A percentile compares a stretch with the other conserved stretches of the same genome.
Conservation (phyloP, 2,113 vertebrate species). For the Ia io region DNA sequence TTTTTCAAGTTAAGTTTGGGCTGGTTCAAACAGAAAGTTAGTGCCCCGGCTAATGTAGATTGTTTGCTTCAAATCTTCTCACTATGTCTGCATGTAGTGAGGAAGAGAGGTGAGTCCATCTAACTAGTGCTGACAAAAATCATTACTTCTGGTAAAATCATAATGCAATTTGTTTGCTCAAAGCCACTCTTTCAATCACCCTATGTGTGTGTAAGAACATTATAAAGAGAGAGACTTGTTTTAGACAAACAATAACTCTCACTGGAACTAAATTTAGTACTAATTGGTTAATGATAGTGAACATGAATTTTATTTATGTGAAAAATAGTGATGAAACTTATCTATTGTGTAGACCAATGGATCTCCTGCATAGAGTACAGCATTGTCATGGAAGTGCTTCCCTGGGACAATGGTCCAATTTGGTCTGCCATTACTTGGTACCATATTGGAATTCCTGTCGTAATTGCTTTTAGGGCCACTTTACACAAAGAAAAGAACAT, state of each 20-base stretch:
- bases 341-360: not conserved
- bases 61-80: not conserved
- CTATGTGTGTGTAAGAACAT: not conserved
- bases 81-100: not conserved
- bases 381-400: not conserved
- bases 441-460: not conserved
- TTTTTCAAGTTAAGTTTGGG: not conserved
- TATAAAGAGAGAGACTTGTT: conserved; percentile 16
- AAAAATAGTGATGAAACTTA: not conserved
- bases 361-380: not conserved
- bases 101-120: not conserved
- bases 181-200: not conserved
- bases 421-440: not conserved
- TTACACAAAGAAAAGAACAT: not conserved
- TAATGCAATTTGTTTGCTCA: conserved; percentile 14
- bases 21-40: not conserved
- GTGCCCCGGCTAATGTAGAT: not conserved
- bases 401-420: not conserved
- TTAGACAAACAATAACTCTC: not conserved
- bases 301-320: not conserved
- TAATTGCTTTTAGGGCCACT: not conserved
- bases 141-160: not conserved
- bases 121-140: not conserved
- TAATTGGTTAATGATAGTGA: not conserved
- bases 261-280: not conserved